Evolutionary conservation across 2,888 invertebrate species (phyloP).

Genomic region (Andricus quercusramuli): DNA sequence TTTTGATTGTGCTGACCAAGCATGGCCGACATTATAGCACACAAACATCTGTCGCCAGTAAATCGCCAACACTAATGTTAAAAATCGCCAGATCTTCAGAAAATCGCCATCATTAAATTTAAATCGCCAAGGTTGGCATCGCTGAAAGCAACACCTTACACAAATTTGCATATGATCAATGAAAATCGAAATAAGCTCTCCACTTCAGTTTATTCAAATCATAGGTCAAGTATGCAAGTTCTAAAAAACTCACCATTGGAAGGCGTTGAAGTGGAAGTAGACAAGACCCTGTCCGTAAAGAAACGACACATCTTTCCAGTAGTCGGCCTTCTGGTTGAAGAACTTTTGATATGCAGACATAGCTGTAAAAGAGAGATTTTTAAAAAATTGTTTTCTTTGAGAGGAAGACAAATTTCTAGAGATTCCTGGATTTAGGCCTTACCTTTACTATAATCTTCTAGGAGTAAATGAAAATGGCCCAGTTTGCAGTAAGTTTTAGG

Average conservation of each 20-base stretch:
- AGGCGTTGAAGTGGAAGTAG: constrained; percentile 97
- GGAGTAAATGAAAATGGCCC: constrained; percentile 95
- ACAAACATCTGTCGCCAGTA: too few species aligned
- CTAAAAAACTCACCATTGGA: constrained; percentile 91
- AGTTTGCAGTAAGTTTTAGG: constrained; percentile 96
- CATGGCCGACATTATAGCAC: too few species aligned
- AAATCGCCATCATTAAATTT: too few species aligned
- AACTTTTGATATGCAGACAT: constrained; percentile 98
- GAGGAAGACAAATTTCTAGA: constrained; percentile 3
- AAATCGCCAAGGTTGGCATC: too few species aligned
- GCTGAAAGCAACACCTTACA: too few species aligned
- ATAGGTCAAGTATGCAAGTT: not conserved
- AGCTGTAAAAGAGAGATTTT: constrained; percentile 83
- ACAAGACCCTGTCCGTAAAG: constrained; percentile 97
- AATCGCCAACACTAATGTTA: too few species aligned
- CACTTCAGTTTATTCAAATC: too few species aligned
- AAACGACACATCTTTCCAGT: constrained; percentile 94
- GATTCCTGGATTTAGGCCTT: constrained; percentile 56
- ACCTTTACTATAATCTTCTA: constrained; percentile 98
- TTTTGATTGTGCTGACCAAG: too few species aligned
- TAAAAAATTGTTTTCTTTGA: not conserved
- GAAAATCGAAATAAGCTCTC: too few species aligned
- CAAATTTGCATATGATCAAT: too few species aligned
- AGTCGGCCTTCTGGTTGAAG: constrained; percentile 87
- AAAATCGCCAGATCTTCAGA: too few species aligned